A percentile compares a stretch with the other conserved stretches of the same genome.
These are phyloP conservation scores for Pyrgilauda ruficollis DNA, from an alignment of 2,113 vertebrate species.

Conservation along the genomic window DNA sequence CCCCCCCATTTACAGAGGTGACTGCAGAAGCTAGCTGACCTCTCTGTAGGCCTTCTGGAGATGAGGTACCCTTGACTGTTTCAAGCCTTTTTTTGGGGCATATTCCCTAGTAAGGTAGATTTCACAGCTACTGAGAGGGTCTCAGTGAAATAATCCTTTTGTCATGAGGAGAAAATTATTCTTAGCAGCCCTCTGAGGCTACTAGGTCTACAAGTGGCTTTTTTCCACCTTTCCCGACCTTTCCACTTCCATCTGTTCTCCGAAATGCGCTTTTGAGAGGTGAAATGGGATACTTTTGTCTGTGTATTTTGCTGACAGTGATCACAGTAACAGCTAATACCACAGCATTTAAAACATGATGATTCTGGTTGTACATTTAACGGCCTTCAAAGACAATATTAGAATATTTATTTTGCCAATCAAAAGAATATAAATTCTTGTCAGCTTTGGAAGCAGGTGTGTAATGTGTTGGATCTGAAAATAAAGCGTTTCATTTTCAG, in stretches of 20 bases:
- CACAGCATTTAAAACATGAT: not conserved
- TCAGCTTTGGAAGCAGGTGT: constrained; percentile 3
- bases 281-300: not conserved
- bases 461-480: not conserved
- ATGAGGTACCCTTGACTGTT: not conserved
- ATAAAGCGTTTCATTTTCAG: constrained; percentile 7
- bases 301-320: not conserved
- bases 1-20: not conserved
- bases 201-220: not conserved
- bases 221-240: not conserved
- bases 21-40: not conserved
- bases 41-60: not conserved
- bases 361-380: not conserved
- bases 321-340: constrained; percentile 47
- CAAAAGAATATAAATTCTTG: not conserved
- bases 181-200: not conserved
- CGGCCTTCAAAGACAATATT: constrained; percentile 5
- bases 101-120: not conserved
- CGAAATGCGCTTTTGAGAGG: not conserved
- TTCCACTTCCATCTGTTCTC: not conserved
- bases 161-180: not conserved
- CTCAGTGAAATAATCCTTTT: not conserved
- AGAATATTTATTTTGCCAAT: not conserved
- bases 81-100: not conserved
- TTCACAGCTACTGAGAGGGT: not conserved